Base-by-base conservation (phyloP, 2,797 vertebrate species). In the Gila robusta region DNA sequence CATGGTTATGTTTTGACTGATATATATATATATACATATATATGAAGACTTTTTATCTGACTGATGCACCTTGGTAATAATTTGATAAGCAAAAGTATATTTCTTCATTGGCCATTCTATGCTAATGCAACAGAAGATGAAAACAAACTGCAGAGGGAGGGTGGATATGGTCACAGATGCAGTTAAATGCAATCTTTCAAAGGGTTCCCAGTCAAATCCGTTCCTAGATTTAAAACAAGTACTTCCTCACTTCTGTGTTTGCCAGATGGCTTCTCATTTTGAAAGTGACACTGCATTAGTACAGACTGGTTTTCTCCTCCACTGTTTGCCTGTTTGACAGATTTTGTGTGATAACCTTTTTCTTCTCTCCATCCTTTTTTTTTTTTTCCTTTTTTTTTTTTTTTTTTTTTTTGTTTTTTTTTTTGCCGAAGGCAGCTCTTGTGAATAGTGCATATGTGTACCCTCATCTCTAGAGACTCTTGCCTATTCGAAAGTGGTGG, bases 401-500 rank as follows among this genome's bases (percentile, higher is more conserved):
- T 96, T 93, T 97, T 89, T 83, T 67, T 93, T 96, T 93, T 87
- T 91, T 88, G 88, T 73, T 76, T 76, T 88, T 72, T 93, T 92
- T 96, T 93, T 97, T 96, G 96, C 96, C 95, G 96, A 97, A 95
- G 96, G 94, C 98, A 97, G 97, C 97, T 93, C 95, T 92, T 93
- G 92, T 98, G 97, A 93, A 96, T 98, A 97, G 97, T 97, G 96
- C 93, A 96, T 98, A 97, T 97, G 96, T 98, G 96, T 98, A 96
- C 97, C 96, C 66, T 92, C 93, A 91, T 93, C 95, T 95, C 93
- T 99, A 98, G 97, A 97, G 95, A 95, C 96, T 98, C 97, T 97
- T 97, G 97, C 97, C 97, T 98, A 97, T 98, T 97, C 98, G 97
- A 98, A 93, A 97, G 96, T 98, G 96, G 96, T 97, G 98, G 97